Conservation (phyloP, 2,888 invertebrate genomes). For the Xylocampa areola region DNA sequence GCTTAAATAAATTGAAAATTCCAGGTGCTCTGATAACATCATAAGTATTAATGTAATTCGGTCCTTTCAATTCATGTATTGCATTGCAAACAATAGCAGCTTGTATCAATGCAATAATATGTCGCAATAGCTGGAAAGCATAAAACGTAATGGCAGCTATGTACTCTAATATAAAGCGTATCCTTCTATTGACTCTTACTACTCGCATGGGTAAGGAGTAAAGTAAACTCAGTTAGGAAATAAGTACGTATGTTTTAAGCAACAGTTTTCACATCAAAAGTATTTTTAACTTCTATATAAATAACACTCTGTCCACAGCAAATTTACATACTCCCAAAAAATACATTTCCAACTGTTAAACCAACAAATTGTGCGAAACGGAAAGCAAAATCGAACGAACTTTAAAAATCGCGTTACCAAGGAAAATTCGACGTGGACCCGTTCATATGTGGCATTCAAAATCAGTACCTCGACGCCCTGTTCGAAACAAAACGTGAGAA, state of each 20-base stretch:
- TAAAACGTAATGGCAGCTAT: slow-evolving; percentile 45
- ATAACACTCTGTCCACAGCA: slow-evolving; percentile 4
- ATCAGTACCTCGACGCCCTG: slow-evolving; percentile 72
- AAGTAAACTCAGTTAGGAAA: neutral
- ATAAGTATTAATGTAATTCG: slow-evolving; percentile 20
- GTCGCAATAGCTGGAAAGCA: slow-evolving; percentile 37
- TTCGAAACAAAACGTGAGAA: slow-evolving; percentile 80
- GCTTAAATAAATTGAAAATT: slow-evolving; percentile 12
- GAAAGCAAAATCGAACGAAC: slow-evolving; percentile 22
- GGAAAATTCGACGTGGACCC: slow-evolving; percentile 51
- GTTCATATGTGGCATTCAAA: slow-evolving; percentile 68
- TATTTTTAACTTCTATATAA: slow-evolving; percentile 2
- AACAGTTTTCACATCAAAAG: slow-evolving; percentile 9
- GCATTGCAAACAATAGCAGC: slow-evolving; percentile 38
- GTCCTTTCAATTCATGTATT: slow-evolving; percentile 24
- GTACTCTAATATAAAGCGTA: slow-evolving; percentile 30
- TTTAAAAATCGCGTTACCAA: slow-evolving; percentile 49
- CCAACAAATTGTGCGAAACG: slow-evolving; percentile 19
- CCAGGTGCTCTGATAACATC: slow-evolving; percentile 9
- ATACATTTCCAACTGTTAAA: slow-evolving; percentile 12
- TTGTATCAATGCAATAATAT: slow-evolving; percentile 37
- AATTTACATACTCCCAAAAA: slow-evolving; percentile 10
- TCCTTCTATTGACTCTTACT: slow-evolving; percentile 47
- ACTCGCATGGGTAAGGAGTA: slow-evolving; percentile 22
- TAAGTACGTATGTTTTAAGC: neutral